Base-by-base conservation (phyloP, 2,888 invertebrate species). In the Patella depressa region DNA sequence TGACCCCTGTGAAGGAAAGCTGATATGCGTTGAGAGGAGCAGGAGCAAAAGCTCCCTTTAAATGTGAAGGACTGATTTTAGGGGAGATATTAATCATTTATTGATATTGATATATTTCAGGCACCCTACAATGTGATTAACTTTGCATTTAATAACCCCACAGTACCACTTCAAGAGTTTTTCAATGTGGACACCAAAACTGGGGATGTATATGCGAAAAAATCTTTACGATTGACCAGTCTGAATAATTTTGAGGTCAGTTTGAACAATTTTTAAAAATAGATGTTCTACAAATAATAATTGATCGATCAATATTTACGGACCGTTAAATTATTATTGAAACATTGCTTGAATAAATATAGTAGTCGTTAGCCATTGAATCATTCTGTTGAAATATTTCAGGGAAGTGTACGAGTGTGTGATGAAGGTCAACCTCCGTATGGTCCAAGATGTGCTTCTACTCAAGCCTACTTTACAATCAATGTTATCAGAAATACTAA, bases 141-240 rank as follows among this genome's bases (percentile, higher is more conserved):
- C 24, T 65, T 65, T 65, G 24, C 19, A 65, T 65, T 19, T 19
- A 24, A 12, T 24, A 11, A 19, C 9, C 65, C 65, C 15, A 11
- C 12, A 34, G 17, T 11, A 5, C 17, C 88, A 24, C 85, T 85
- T 17, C 81, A 88, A 15, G 84, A 83, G 59, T 86, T 87, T 81
- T 89, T 89, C 82, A 81, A 76, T 70, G 85, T 90, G n/a, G 78
- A 86, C 72, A 53, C 76, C 12, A 80, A 78, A 15, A 84, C 85
- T 65, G 90, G 90, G 17, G 84, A 88, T 65, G 83, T 89, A 55
- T 79, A 83, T 24, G 78, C 89, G 53, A 80, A 81, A 59, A 84
- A 86, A 59, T 29, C 77, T 15, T 80, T 89, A 55, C 81, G 85
- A 4, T 79, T 81, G 54, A 80, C 80, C 73, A 75, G 72, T 70